Base-by-base conservation (phyloP, 2,888 invertebrate species). In the Sphinx pinastri region DNA sequence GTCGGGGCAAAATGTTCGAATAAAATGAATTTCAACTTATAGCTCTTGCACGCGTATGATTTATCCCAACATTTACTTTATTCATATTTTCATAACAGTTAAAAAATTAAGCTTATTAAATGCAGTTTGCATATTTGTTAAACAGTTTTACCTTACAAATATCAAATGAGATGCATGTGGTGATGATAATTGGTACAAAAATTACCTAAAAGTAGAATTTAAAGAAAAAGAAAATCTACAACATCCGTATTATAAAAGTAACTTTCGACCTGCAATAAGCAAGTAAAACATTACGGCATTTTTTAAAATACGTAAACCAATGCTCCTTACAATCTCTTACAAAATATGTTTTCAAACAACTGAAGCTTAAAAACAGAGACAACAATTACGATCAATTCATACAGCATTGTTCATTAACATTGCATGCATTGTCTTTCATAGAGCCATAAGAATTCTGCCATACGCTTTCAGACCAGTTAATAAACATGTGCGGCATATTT, bases 1-100 rank as follows among this genome's bases (percentile, higher is more conserved):
- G 79, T 86, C 77, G 14, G 49, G 49, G 49, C 83, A 80, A 86
- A 86, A 86, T 80, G 80, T 82, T 63, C 63, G 52, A 67, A 67
- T 52, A 67, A 67, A 85, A 69, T 54, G 14, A 38, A 55, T 66
- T 69, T 55, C 31, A 63, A 69, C 54, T 67, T 70, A 73, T 69
- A 45, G 71, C 58, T 69, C 74, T 77, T 75, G 16, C 13, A 45
- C 51, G 14, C 60, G 47, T 16, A 47, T 63, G 47, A 63, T 49
- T 49, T 60, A 60, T 60, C 60, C 47, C 38, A 38, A 45, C 60
- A 1, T 60, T 60, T 60, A 60, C 47, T 16, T 8, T 60, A 13
- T n/a, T 14, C 45, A n/a, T 60, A 45, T 60, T 47, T 12, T 45
- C 60, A 45, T n/a, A n/a, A n/a, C 60, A 47, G 14, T n/a, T 47